Conservation (phyloP, 2,888 invertebrate species). For the Autographa gamma region DNA sequence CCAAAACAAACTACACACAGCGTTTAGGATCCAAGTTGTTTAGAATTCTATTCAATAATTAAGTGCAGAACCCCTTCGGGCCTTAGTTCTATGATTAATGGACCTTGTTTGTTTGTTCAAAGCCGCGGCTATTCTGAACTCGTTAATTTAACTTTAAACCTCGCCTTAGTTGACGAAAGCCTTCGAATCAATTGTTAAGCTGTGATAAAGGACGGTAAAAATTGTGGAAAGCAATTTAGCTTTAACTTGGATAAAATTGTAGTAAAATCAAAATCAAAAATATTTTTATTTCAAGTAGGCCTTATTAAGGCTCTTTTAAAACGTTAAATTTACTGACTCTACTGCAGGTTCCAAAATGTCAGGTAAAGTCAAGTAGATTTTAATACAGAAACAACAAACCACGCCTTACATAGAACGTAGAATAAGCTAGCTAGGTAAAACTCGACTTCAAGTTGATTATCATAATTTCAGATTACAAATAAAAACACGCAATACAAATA, state of each 20-base stretch:
- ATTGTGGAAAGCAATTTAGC: slow-evolving; percentile 19
- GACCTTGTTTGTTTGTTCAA: slow-evolving; percentile 61
- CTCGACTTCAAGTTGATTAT: too few relatives aligned
- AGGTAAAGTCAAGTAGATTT: too few relatives aligned
- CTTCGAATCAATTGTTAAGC: slow-evolving; percentile 52
- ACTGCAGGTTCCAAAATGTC: too few relatives aligned
- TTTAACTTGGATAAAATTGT: slow-evolving; percentile 15
- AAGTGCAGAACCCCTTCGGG: slow-evolving; percentile 60
- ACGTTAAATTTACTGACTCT: too few relatives aligned
- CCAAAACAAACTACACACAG: slow-evolving; percentile 25
- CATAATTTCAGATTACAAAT: neutral
- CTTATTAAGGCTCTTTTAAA: too few relatives aligned
- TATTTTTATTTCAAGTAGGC: too few relatives aligned
- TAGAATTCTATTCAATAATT: slow-evolving; percentile 62
- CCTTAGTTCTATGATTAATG: slow-evolving; percentile 68
- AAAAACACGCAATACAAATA: neutral
- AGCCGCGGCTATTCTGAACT: slow-evolving; percentile 60
- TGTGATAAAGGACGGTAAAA: slow-evolving; percentile 34
- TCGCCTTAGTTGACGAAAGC: slow-evolving; percentile 54
- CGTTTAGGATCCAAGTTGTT: slow-evolving; percentile 47
- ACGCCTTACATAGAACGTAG: too few relatives aligned
- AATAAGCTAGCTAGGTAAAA: too few relatives aligned
- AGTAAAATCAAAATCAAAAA: too few relatives aligned
- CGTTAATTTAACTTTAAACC: slow-evolving; percentile 64
- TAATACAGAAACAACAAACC: too few relatives aligned